A percentile compares a stretch with the other conserved stretches of the same genome.
These are phyloP conservation scores for Microchirus variegatus DNA, from an alignment of 2,797 vertebrate genomes.

Conservation along the genomic window DNA sequence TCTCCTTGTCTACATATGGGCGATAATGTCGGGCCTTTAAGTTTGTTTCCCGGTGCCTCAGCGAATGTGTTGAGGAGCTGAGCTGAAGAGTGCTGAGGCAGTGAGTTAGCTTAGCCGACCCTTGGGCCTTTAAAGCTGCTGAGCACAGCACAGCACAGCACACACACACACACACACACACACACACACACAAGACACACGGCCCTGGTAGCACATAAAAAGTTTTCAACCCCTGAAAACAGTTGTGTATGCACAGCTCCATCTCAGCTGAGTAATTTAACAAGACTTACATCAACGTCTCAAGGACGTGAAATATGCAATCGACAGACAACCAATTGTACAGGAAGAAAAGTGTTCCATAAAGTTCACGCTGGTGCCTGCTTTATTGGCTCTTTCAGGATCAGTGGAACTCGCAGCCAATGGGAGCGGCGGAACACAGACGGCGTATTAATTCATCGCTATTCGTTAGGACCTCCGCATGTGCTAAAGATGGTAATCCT, in stretches of 20 bases:
- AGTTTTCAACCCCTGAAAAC: slow-evolving; percentile 78
- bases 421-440: slow-evolving; percentile 72
- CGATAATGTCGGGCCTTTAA: slow-evolving; percentile 76
- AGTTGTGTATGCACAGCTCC: slow-evolving; percentile 70
- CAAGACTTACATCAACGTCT: slow-evolving; percentile 79
- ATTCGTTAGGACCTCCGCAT: slow-evolving; percentile 78
- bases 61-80: slow-evolving; percentile 76
- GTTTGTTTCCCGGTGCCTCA: slow-evolving; percentile 76
- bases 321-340: slow-evolving; percentile 76
- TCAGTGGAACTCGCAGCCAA: slow-evolving; percentile 76
- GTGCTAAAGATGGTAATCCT: slow-evolving; percentile 82
- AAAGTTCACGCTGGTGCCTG: slow-evolving; percentile 74
- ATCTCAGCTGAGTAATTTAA: slow-evolving; percentile 82
- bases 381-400: slow-evolving; percentile 76
- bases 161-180: slow-evolving; percentile 44
- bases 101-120: slow-evolving; percentile 81
- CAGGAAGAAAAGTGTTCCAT: slow-evolving; percentile 75
- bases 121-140: slow-evolving; percentile 82
- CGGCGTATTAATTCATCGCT: slow-evolving; percentile 81
- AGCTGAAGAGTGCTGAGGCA: slow-evolving; percentile 76
- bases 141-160: slow-evolving; percentile 78
- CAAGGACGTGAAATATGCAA: slow-evolving; percentile 78
- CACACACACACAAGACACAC: slow-evolving; percentile 36
- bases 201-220: slow-evolving; percentile 80
- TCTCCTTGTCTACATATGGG: slow-evolving; percentile 72